A percentile compares a stretch with the other conserved stretches of the same genome.
These are phyloP conservation scores for Oenanthe oenanthe DNA, from an alignment of 2,113 vertebrate genomes.

Conservation along the genomic window DNA sequence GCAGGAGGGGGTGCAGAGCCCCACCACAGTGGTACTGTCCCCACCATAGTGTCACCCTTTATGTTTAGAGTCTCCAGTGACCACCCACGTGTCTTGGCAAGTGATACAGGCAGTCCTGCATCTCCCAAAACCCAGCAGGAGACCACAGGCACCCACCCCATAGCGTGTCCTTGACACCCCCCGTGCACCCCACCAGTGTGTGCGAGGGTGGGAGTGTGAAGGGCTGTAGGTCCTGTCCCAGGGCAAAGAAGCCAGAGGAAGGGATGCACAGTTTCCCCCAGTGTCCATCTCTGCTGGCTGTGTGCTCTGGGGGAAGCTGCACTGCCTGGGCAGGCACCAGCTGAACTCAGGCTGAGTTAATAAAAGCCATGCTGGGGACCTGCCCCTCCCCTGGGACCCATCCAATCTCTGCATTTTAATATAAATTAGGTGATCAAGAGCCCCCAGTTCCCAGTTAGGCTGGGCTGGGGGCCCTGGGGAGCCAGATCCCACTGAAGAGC, in stretches of 20 bases:
- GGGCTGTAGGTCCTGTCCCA: not conserved
- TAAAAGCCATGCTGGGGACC: not conserved
- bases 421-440: not conserved
- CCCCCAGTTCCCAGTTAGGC: not conserved
- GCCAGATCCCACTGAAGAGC: not conserved
- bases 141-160: not conserved
- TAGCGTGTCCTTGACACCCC: rapidly evolving
- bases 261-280: not conserved
- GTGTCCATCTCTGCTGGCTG: not conserved
- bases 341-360: not conserved
- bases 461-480: not conserved
- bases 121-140: not conserved
- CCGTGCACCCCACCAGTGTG: rapidly evolving
- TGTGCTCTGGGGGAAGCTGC: not conserved
- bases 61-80: not conserved
- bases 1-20: not conserved
- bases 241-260: not conserved
- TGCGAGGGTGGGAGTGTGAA: not conserved
- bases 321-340: not conserved
- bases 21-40: rapidly evolving
- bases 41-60: not conserved
- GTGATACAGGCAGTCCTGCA: rapidly evolving
- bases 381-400: not conserved
- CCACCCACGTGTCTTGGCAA: not conserved
- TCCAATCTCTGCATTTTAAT: slow-evolving; percentile 47